Evolutionary conservation across 35 echinoderm and acorn worm species (phyloP).

Genomic region (Patiria miniata): DNA sequence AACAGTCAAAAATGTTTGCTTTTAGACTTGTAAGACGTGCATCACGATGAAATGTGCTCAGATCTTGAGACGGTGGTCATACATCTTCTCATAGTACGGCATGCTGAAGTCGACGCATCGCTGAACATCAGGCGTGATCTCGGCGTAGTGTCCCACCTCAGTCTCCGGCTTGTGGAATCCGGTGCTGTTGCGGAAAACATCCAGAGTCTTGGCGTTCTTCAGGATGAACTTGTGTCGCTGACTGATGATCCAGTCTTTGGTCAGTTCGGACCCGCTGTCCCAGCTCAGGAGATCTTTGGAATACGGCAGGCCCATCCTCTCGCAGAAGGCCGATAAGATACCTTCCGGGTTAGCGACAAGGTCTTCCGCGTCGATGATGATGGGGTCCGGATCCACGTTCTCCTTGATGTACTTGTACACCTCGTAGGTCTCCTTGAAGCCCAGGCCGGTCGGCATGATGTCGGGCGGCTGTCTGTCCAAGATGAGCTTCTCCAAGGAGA

Average conservation of each 20-base stretch:
- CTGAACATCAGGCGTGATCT: slow-evolving; percentile 17
- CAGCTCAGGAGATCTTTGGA: slow-evolving; percentile 37
- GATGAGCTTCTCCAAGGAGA: slow-evolving; percentile 2
- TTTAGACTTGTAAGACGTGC: too few relatives aligned
- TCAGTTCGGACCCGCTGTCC: slow-evolving; percentile 17
- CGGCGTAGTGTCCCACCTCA: background rate
- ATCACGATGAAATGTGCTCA: background rate
- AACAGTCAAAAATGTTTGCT: too few relatives aligned
- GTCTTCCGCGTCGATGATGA: slow-evolving; percentile 71
- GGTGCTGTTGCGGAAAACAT: slow-evolving; percentile 9
- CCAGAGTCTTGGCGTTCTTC: slow-evolving; percentile 18
- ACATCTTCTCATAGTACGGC: slow-evolving; percentile 50
- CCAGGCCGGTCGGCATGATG: slow-evolving; percentile 12
- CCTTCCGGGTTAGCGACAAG: slow-evolving; percentile 37
- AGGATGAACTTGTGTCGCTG: slow-evolving; percentile 18
- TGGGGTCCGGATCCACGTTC: slow-evolving; percentile 33
- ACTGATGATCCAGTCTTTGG: slow-evolving; percentile 29
- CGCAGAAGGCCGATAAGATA: slow-evolving; percentile 34
- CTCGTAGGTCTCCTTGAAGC: slow-evolving; percentile 37
- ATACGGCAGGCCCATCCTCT: slow-evolving; percentile 36
- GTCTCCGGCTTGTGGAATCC: background rate
- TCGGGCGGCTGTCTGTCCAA: background rate
- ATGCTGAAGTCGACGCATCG: background rate
- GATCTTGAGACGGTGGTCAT: background rate
- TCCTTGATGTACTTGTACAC: slow-evolving; percentile 41